These are phyloP conservation scores for Morus bassanus DNA, from an alignment of 2,797 vertebrate species.

Conservation along the genomic window DNA sequence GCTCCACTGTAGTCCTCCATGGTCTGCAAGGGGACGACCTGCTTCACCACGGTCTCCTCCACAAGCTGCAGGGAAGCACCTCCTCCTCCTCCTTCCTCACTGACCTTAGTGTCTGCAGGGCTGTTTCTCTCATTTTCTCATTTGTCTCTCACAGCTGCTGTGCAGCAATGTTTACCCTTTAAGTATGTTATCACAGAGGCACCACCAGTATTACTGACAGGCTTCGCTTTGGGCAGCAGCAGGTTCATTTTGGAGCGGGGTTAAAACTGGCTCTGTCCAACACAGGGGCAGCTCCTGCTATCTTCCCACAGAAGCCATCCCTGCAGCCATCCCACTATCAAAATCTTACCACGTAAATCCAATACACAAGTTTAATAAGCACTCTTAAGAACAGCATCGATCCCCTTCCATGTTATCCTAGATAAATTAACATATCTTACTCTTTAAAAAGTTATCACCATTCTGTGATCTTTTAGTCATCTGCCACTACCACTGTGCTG, in stretches of 20 bases:
- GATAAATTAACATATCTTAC: background rate
- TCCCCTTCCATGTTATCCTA: background rate
- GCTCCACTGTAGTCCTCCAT: background rate
- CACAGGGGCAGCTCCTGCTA: background rate
- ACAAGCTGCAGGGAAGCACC: background rate
- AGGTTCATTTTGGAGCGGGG: background rate
- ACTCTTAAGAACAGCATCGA: background rate
- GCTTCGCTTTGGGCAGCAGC: background rate
- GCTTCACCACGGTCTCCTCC: background rate
- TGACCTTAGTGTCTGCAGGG: background rate
- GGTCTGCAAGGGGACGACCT: background rate
- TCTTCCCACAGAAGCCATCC: background rate
- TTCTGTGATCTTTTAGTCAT: background rate
- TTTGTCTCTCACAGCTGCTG: background rate
- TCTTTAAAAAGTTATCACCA: background rate
- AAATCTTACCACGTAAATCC: background rate
- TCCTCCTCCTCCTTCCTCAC: background rate
- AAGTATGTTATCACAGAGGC: background rate
- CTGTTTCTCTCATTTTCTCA: background rate
- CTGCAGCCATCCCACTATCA: background rate
- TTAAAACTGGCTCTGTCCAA: background rate
- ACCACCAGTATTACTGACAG: background rate
- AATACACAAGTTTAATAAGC: background rate
- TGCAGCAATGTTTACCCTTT: background rate
- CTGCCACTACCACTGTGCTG: background rate